Base-by-base conservation (phyloP, 1,140 invertebrate species). In the Phymastichus coffea region DNA sequence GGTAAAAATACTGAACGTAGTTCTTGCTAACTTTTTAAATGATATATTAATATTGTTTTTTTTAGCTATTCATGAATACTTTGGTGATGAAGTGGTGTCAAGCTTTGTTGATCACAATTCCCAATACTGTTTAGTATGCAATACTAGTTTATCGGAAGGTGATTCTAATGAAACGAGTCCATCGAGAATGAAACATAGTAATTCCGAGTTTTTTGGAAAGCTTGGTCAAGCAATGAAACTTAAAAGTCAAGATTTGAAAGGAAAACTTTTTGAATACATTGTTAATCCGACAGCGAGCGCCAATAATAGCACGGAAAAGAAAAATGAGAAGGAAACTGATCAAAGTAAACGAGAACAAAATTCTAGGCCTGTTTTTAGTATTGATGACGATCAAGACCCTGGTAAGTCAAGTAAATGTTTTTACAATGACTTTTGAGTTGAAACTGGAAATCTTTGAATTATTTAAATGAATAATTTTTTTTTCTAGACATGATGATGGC, bases 231-330 rank as follows among this genome's bases (percentile, higher is more conserved):
- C 87, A 7, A 89, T 95, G 84, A 93, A 90, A 79, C 84, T 87
- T n/a, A 95, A 96, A 79, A 90, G 92, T 25, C 90, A 90, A 56
- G 93, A 94, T 79, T 88, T 97, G 22, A 97, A 94, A 74, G 94
- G 90, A 14, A 96, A 94, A 81, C 75, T 98, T 43, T 88, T 95
- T 40, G 95, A 96, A 76, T 97, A 97, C 70, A 97, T 98, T 63
- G 90, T 92, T 0, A 94, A 94, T 84, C 91, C 90, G 20, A 86
- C 84, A 66, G 86, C 86, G 35, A 84, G 77, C 59, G 76, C 75
- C 12, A 66, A 67, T 66, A 67, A 76, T 73, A 66, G 80, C 53
- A 76, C 78, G 10, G 87, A 89, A 53, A 87, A 88, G 66, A 94
- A 95, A 80, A 90, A 94, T 10, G 88, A 88, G 47, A 89, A 86